Percentiles rank a stretch among this genome's conserved stretches.
Evolutionary conservation across 2,797 vertebrate species (phyloP).

Genomic region (Falco naumanni): DNA sequence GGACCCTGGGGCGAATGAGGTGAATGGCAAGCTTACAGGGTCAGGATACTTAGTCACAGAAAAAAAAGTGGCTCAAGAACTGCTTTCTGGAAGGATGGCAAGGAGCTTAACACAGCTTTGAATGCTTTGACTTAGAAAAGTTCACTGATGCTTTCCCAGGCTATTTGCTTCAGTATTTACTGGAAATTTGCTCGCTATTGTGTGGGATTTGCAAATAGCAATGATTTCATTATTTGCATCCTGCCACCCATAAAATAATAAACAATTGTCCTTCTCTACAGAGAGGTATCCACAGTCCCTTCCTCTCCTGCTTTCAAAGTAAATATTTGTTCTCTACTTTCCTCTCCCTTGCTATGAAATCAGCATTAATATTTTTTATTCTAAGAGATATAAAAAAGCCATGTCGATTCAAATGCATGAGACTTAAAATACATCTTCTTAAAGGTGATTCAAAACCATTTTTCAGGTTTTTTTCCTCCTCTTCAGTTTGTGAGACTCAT

Average conservation of each 20-base stretch:
- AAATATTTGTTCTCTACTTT: background rate
- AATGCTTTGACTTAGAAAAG: background rate
- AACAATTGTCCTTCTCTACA: background rate
- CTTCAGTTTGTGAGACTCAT: background rate
- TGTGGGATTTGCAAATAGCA: background rate
- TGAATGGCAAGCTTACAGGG: background rate
- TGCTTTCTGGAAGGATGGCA: background rate
- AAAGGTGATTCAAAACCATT: background rate
- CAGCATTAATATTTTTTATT: background rate
- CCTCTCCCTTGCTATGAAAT: background rate
- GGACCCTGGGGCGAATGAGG: background rate
- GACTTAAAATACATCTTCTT: background rate
- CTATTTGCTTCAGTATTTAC: background rate
- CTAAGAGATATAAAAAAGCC: background rate
- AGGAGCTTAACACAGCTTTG: background rate
- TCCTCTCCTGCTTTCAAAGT: background rate
- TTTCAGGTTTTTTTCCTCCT: background rate
- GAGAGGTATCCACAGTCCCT: background rate
- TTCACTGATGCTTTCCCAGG: background rate
- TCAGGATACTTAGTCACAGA: background rate
- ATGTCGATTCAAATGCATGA: background rate
- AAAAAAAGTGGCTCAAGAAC: background rate
- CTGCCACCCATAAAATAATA: background rate
- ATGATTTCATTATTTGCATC: background rate
- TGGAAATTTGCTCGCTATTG: background rate